Conservation (phyloP, 2,888 invertebrate genomes). For the Bursaphelenchus okinawaensis region DNA sequence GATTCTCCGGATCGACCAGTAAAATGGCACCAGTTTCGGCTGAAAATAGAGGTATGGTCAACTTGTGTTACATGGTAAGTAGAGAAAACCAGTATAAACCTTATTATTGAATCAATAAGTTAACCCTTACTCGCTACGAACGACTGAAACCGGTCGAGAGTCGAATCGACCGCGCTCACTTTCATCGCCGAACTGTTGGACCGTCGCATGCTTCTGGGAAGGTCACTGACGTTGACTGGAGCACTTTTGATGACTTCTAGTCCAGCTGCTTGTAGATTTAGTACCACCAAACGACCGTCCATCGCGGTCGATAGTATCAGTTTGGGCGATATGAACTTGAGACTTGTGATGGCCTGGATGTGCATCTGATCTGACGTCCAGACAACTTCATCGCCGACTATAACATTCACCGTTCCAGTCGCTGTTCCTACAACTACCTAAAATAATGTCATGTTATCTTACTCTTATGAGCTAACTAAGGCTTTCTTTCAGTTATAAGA, state of each 20-base stretch:
- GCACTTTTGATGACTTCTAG: constrained; percentile 22
- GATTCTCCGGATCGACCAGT: constrained; percentile 16
- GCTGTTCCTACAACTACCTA: constrained; percentile 29
- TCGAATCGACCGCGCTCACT: constrained; percentile 24
- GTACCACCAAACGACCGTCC: constrained; percentile 26
- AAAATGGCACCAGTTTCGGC: constrained; percentile 31
- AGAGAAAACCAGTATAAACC: neutral
- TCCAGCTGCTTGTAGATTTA: constrained; percentile 14
- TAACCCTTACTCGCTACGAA: constrained; percentile 19
- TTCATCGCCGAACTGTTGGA: constrained; percentile 10
- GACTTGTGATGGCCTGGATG: constrained; percentile 22
- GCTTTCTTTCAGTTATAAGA: too few relatives aligned
- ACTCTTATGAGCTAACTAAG: neutral
- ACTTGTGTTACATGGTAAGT: neutral
- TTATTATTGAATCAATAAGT: neutral
- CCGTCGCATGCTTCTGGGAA: constrained; percentile 23
- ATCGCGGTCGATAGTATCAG: constrained; percentile 20
- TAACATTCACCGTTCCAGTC: constrained; percentile 25
- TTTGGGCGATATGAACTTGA: constrained; percentile 25
- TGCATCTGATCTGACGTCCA: constrained; percentile 27
- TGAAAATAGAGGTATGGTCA: neutral
- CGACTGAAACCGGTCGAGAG: constrained; percentile 2
- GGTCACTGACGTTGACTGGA: constrained; percentile 19
- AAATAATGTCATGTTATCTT: constrained; percentile 9
- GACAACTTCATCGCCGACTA: constrained; percentile 26